phyloP scores from a whole-genome alignment of 2,113 vertebrate species.

The Poecilia latipinna region DNA sequence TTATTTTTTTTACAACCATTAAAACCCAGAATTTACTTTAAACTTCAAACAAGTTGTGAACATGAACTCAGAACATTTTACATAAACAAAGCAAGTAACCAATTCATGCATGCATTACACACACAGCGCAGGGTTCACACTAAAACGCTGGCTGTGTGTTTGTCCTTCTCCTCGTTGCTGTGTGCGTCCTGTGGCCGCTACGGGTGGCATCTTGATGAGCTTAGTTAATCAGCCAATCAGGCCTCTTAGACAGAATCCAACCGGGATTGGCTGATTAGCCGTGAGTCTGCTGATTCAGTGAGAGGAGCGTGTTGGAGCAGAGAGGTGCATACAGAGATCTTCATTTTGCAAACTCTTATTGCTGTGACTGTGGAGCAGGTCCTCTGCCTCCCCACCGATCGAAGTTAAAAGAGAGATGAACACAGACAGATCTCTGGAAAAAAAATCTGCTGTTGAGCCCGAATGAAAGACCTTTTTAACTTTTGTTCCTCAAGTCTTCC shows the following conservation, averaged over 20 bases:
- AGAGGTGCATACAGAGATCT: constrained; percentile 26
- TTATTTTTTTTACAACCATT: background rate
- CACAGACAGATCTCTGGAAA: constrained; percentile 7
- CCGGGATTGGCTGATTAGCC: constrained; percentile 74
- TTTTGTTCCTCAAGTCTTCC: constrained; percentile 2
- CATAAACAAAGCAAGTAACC: constrained; percentile 35
- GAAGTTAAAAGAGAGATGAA: background rate
- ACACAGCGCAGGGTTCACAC: constrained; percentile 10
- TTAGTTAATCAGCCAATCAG: constrained; percentile 74
- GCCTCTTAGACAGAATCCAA: constrained; percentile 69
- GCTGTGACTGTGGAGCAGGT: constrained; percentile 34
- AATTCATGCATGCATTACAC: constrained; percentile 49
- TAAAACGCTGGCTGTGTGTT: constrained; percentile 13
- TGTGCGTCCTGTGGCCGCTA: constrained; percentile 24
- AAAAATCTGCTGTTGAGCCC: constrained; percentile 15
- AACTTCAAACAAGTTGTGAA: constrained; percentile 11
- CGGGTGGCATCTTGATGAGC: constrained; percentile 70
- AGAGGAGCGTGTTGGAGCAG: constrained; percentile 36
- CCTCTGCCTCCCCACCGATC: background rate
- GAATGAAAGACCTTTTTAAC: constrained; percentile 19
- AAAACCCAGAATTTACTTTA: background rate
- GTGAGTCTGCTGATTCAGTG: constrained; percentile 38
- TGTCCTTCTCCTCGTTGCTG: background rate
- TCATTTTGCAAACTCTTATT: constrained; percentile 64
- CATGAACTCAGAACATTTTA: constrained; percentile 20